Conservation (phyloP, 1,140 invertebrate genomes). For the Aphaenogaster floridana region DNA sequence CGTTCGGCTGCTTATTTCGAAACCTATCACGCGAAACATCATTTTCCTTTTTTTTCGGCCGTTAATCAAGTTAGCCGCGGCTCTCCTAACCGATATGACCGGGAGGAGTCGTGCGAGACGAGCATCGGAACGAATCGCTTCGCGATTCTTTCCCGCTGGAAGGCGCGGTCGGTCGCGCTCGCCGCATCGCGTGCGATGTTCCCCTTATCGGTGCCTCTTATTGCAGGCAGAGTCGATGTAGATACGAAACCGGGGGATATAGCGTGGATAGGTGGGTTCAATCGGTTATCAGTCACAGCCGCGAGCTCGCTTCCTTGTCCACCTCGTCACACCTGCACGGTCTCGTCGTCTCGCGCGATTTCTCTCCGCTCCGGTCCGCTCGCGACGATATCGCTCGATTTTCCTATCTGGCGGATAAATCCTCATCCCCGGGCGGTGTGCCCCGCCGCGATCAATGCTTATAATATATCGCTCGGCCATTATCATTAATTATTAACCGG, state of each 20-base stretch:
- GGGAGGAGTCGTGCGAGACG: conserved; percentile 24
- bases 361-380: neutral
- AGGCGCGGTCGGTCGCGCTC: conserved; percentile 28
- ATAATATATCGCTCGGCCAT: conserved; percentile 49
- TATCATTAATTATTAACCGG: conserved; percentile 70
- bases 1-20: neutral
- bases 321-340: neutral
- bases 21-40: neutral
- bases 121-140: conserved; percentile 16
- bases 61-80: conserved; percentile 22
- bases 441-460: conserved; percentile 40
- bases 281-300: conserved; percentile 48
- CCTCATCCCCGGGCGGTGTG: conserved; percentile 16
- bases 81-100: conserved; percentile 24
- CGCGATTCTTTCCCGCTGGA: conserved; percentile 19
- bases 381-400: neutral
- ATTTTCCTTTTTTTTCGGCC: conserved; percentile 6
- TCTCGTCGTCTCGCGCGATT: neutral
- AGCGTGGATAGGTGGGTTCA: conserved; percentile 23
- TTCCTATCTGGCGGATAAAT: neutral
- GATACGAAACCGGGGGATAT: conserved; percentile 9
- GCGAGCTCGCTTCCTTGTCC: conserved; percentile 7
- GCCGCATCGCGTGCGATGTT: conserved; percentile 38
- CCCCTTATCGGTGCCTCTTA: conserved; percentile 42
- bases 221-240: neutral